A percentile compares a stretch with the other conserved stretches of the same genome.
Conservation (phyloP, 2,113 vertebrate species). For the Oryzias celebensis region DNA sequence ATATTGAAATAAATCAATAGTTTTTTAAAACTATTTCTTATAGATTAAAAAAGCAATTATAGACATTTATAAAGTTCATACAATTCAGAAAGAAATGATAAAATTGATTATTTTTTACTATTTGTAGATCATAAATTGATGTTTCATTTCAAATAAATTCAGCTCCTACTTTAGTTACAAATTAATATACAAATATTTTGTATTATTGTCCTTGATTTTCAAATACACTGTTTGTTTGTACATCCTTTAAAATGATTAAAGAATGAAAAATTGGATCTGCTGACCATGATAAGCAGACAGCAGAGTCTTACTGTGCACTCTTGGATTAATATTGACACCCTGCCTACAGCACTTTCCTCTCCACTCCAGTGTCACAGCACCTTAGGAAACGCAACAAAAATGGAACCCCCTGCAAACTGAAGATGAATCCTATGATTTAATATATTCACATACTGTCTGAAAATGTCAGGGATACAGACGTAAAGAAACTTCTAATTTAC, state of each 20-base stretch:
- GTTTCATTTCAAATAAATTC: background rate
- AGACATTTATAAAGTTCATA: too few species aligned
- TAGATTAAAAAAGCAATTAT: too few species aligned
- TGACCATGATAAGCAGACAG: slow-evolving; percentile 17
- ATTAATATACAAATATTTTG: background rate
- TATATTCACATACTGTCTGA: slow-evolving; percentile 18
- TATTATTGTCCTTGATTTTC: background rate
- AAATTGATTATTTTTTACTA: too few species aligned
- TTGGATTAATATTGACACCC: slow-evolving; percentile 15
- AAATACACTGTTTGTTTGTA: background rate
- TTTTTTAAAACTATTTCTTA: too few species aligned
- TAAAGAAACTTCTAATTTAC: slow-evolving; percentile 26
- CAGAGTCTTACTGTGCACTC: slow-evolving; percentile 6
- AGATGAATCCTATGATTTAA: slow-evolving; percentile 19
- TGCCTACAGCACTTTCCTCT: slow-evolving; percentile 10
- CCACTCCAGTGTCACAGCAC: slow-evolving; percentile 3
- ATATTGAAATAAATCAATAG: too few species aligned
- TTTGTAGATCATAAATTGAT: too few species aligned
- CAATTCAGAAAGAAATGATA: too few species aligned
- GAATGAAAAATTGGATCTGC: slow-evolving; percentile 1
- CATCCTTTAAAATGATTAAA: slow-evolving; percentile 11
- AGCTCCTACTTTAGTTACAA: background rate
- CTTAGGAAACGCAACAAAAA: slow-evolving; percentile 9
- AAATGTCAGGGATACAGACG: slow-evolving; percentile 24
- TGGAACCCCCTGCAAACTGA: background rate